phyloP scores from a whole-genome alignment of 2,113 vertebrate species.

The Heteronetta atricapilla region DNA sequence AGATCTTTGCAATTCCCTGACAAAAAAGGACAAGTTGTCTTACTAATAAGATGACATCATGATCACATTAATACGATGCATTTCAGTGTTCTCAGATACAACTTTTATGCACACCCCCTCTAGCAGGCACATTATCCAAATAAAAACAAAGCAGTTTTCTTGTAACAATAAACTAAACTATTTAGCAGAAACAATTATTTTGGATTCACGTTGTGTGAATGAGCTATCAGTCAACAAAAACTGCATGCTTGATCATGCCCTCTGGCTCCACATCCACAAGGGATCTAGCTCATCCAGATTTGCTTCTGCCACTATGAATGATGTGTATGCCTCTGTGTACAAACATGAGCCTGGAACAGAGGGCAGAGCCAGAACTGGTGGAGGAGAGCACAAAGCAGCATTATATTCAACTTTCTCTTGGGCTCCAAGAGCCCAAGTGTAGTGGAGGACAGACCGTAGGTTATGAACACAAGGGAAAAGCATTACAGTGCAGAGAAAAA shows the following conservation, averaged over 20 bases:
- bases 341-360: conserved; percentile 22
- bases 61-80: conserved; percentile 31
- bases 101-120: not conserved
- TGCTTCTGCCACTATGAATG: not conserved
- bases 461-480: not conserved
- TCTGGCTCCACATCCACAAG: not conserved
- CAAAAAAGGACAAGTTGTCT: conserved; percentile 63
- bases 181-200: conserved; percentile 10
- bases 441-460: not conserved
- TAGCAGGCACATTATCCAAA: conserved; percentile 28
- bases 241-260: conserved; percentile 33
- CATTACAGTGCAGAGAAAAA: not conserved
- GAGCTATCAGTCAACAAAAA: conserved; percentile 33
- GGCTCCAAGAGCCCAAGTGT: not conserved
- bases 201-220: not conserved
- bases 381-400: not conserved
- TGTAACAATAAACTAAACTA: conserved; percentile 18
- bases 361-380: not conserved
- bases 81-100: conserved; percentile 14
- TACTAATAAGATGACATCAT: conserved; percentile 18
- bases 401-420: conserved; percentile 17
- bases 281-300: conserved; percentile 4
- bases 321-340: conserved; percentile 5
- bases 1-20: conserved; percentile 55
- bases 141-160: conserved; percentile 8